Percentiles rank a stretch among this genome's conserved stretches.
These are phyloP conservation scores for Cryptotermes secundus DNA, from an alignment of 1,140 invertebrate genomes.

Conservation along the genomic window DNA sequence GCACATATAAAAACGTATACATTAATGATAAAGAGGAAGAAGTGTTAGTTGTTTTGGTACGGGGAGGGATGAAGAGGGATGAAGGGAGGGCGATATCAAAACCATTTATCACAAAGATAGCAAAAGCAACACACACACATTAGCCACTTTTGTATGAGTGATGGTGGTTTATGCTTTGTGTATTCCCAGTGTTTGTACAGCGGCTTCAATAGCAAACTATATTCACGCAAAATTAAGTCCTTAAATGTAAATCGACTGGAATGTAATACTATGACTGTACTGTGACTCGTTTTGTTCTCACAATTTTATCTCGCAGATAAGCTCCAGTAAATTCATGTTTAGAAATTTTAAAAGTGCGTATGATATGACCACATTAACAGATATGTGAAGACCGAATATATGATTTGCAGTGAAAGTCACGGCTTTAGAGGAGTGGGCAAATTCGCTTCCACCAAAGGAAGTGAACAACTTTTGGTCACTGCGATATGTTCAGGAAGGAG, in stretches of 20 bases:
- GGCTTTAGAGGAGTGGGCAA: no score
- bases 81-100: slow-evolving; percentile 15
- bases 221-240: slow-evolving; percentile 13
- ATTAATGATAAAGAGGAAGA: slow-evolving; percentile 29
- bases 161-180: background rate
- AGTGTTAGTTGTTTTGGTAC: background rate
- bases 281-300: background rate
- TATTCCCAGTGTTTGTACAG: background rate
- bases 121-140: background rate
- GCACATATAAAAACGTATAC: slow-evolving; percentile 23
- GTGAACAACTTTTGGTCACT: no score
- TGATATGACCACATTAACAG: no score
- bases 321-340: background rate
- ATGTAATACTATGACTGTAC: background rate
- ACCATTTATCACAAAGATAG: slow-evolving; percentile 30
- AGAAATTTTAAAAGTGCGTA: no score
- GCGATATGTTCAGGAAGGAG: no score
- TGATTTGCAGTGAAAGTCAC: no score
- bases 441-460: no score
- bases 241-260: background rate
- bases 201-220: slow-evolving; percentile 12
- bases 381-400: no score
- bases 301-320: background rate
- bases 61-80: background rate
- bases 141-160: background rate